Base-by-base conservation (phyloP, 2,888 invertebrate genomes). In the Conistra vaccinii region DNA sequence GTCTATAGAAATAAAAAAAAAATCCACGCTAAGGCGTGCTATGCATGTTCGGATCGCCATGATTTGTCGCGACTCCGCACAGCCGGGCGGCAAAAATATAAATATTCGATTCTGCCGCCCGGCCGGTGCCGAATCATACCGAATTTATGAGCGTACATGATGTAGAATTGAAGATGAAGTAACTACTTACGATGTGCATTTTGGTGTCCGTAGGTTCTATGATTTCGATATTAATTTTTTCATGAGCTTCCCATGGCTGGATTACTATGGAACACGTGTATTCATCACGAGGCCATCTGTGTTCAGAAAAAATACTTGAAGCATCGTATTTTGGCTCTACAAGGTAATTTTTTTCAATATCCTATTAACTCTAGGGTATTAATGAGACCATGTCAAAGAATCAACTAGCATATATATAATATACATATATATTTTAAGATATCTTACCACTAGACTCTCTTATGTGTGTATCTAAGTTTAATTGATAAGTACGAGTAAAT, bases 221-320 rank as follows among this genome's bases (percentile, higher is more conserved):
- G 2, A 81, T 66, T 7, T 89, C 85, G 1, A 94, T 74, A 1
- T 73, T 73, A 1, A 96, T 93, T 73, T 89, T 91, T 72, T 96
- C 96, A 62, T 95, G 95, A 0, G 91, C 88, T 73, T 95, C 93
- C 94, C 94, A 96, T 0, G 95, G 93, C 55, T 94, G 92, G 2
- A 96, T 90, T 0, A 94, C 88, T 6, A 96, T 89, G 0, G 89
- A 78, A 66, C 96, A 96, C 0, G 55, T 42, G 69, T 95, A 95
- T 53, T 91, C 90, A 69, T 96, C 96, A 14, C 89, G 92, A 0
- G 96, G 96, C 96, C 96, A 96, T 67, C 96, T 96, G 80, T 57
- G 85, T 85, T 67, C 0, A 73, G 10, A 20, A 68, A 58, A 42
- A 65, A 53, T 12, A n/a, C 10, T 26, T 20, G 57, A 32, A 62